Evolutionary conservation across 2,797 vertebrate genomes (phyloP).

Genomic region (Bufotes viridis): DNA sequence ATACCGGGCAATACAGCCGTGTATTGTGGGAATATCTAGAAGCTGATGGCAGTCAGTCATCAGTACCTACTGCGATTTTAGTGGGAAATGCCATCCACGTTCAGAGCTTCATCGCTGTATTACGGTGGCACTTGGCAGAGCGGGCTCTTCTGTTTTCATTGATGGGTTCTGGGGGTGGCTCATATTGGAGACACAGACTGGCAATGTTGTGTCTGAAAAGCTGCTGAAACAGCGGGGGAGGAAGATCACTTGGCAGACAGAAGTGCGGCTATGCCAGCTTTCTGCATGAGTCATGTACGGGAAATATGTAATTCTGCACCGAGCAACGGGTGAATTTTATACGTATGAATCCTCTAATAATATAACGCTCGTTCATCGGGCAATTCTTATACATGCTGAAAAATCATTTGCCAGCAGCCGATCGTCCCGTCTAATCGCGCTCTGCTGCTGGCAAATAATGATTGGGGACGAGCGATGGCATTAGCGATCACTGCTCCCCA

Average conservation of each 20-base stretch:
- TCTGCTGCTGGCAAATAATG: too few relatives aligned
- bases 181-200: slow-evolving; percentile 30
- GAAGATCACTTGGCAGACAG: slow-evolving; percentile 8
- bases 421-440: too few relatives aligned
- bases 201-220: slow-evolving; percentile 51
- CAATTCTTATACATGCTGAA: too few relatives aligned
- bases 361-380: too few relatives aligned
- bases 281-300: background rate
- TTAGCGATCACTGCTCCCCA: too few relatives aligned
- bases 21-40: too few relatives aligned
- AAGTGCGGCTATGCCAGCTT: slow-evolving; percentile 55
- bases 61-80: background rate
- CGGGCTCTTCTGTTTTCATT: slow-evolving; percentile 14
- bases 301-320: background rate
- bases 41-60: background rate
- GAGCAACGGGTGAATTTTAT: background rate
- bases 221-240: background rate
- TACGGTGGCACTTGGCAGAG: background rate
- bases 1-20: too few relatives aligned
- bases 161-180: slow-evolving; percentile 13
- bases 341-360: too few relatives aligned
- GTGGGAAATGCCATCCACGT: background rate
- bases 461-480: too few relatives aligned
- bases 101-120: background rate
- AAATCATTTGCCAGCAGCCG: too few relatives aligned